Conservation (phyloP, 2,797 vertebrate genomes). For the Adrianichthys oophorus region DNA sequence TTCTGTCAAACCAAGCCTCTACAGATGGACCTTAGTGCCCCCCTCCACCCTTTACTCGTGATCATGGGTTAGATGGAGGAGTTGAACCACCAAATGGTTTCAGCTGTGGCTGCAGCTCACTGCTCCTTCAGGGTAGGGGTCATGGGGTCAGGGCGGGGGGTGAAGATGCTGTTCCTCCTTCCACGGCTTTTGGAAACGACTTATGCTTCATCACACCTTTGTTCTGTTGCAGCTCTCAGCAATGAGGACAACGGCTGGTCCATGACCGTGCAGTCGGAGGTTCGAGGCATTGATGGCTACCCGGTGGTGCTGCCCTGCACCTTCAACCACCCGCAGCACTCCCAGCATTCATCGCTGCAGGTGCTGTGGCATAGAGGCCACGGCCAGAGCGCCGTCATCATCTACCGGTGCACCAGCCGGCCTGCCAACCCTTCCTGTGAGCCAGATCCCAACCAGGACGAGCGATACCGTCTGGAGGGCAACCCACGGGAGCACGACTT, state of each 20-base stretch:
- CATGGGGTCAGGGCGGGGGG: too few relatives aligned
- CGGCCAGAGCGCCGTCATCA: slow-evolving; percentile 70
- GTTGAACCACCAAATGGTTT: too few relatives aligned
- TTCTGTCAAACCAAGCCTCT: too few relatives aligned
- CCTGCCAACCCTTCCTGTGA: slow-evolving; percentile 77
- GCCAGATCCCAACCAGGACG: slow-evolving; percentile 80
- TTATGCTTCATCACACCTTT: too few relatives aligned
- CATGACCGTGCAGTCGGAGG: slow-evolving; percentile 82
- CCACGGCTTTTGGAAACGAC: too few relatives aligned
- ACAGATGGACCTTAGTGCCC: too few relatives aligned
- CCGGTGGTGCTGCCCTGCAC: slow-evolving; percentile 86
- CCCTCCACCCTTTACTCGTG: too few relatives aligned
- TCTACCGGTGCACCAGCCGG: slow-evolving; percentile 84
- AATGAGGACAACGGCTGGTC: slow-evolving; percentile 83
- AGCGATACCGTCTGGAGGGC: slow-evolving; percentile 88
- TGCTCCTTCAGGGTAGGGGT: too few relatives aligned
- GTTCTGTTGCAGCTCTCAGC: slow-evolving; percentile 29
- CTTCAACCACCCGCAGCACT: slow-evolving; percentile 90
- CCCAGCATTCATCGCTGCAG: slow-evolving; percentile 82
- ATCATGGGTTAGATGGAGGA: too few relatives aligned
- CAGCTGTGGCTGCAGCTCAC: too few relatives aligned
- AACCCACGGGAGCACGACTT: slow-evolving; percentile 89
- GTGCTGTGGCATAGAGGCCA: slow-evolving; percentile 88
- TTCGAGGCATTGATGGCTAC: slow-evolving; percentile 82
- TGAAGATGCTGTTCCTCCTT: neutral